Conservation (phyloP, 2,113 vertebrate species). For the Dasyurus viverrinus region DNA sequence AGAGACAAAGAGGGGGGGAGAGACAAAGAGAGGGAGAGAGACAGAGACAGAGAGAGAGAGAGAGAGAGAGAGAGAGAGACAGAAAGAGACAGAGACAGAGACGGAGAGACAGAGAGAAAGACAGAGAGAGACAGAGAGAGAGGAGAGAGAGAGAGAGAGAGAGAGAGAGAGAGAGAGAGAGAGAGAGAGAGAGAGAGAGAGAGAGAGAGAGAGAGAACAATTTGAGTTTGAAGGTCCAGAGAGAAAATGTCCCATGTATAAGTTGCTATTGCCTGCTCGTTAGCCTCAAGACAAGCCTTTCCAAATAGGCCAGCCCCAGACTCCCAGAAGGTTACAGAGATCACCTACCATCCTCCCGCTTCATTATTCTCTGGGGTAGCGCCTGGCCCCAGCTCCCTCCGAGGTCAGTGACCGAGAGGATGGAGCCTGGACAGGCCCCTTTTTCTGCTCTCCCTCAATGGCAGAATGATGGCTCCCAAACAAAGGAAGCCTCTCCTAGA, state of each 20-base stretch:
- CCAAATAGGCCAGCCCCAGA: not conserved
- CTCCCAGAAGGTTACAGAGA: not conserved
- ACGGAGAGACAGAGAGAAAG: not conserved
- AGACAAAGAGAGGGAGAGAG: too few species aligned
- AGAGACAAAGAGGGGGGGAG: too few species aligned
- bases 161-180: too few species aligned
- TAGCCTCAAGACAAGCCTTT: not conserved
- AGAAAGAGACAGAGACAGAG: not conserved
- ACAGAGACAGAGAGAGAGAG: too few species aligned
- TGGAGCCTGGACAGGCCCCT: not conserved
- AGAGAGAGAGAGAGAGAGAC: too few species aligned
- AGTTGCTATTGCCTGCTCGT: not conserved
- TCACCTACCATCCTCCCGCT: not conserved
- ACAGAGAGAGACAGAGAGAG: too few species aligned
- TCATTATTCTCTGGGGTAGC: not conserved
- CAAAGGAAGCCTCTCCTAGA: not conserved
- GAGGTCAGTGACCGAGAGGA: not conserved
- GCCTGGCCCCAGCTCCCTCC: not conserved
- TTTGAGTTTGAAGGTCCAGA: not conserved
- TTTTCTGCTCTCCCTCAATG: not conserved
- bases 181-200: too few species aligned
- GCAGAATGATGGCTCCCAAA: not conserved
- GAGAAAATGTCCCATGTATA: not conserved
- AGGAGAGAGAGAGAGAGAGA: too few species aligned
- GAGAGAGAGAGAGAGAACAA: not conserved